Evolutionary conservation across 1,140 invertebrate species (phyloP).

Genomic region (Archivesica marissinica): DNA sequence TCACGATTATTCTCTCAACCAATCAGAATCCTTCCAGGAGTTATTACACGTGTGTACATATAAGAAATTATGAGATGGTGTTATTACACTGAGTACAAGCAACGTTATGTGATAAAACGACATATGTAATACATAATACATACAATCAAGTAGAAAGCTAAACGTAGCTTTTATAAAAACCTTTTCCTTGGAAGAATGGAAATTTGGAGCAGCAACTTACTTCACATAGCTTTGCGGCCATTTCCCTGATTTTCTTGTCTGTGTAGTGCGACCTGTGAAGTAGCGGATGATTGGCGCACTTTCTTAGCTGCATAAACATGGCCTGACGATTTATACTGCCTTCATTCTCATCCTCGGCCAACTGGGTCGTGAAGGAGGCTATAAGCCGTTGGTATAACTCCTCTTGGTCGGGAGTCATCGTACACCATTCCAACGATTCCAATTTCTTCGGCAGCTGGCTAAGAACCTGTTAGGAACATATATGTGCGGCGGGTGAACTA

Average conservation of each 20-base stretch:
- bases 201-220: no score
- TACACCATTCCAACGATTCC: slow-evolving; percentile 87
- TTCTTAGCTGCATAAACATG: slow-evolving; percentile 83
- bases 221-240: slow-evolving; percentile 90
- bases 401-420: slow-evolving; percentile 89
- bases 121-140: no score
- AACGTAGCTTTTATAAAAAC: no score
- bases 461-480: slow-evolving; percentile 91
- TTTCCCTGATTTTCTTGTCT: slow-evolving; percentile 88
- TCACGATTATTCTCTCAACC: no score
- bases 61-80: no score
- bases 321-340: slow-evolving; percentile 66
- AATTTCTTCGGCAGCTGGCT: slow-evolving; percentile 89
- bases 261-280: slow-evolving; percentile 91
- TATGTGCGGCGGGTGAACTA: no score
- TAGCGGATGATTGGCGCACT: slow-evolving; percentile 85
- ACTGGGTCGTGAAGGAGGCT: slow-evolving; percentile 86
- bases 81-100: no score
- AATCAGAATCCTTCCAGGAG: no score
- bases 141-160: no score
- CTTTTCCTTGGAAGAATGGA: no score
- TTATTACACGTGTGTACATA: no score
- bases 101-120: no score
- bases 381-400: slow-evolving; percentile 91
- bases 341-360: slow-evolving; percentile 62